Conservation (phyloP, 2,888 invertebrate genomes). For the Lithophane leautieri region DNA sequence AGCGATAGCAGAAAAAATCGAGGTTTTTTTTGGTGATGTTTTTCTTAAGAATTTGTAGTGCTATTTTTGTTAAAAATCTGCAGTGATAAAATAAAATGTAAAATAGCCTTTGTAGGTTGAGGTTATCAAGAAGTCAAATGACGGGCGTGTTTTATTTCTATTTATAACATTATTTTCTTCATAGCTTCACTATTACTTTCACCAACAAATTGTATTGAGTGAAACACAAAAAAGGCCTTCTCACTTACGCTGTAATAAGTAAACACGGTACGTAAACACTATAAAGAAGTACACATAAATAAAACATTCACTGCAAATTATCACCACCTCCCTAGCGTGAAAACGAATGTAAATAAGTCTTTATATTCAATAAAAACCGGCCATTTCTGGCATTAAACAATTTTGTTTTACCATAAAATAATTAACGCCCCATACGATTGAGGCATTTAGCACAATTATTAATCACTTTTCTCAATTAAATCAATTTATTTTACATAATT, state of each 20-base stretch:
- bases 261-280: constrained; percentile 15
- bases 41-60: neutral
- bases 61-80: neutral
- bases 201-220: neutral
- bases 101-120: neutral
- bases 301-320: constrained; percentile 51
- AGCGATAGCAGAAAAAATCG: constrained; percentile 71
- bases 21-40: neutral
- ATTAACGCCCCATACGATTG: constrained; percentile 63
- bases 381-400: constrained; percentile 63
- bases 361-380: constrained; percentile 60
- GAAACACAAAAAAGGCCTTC: constrained; percentile 14
- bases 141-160: neutral
- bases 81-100: neutral
- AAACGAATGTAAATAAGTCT: constrained; percentile 63
- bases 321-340: constrained; percentile 53
- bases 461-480: constrained; percentile 69
- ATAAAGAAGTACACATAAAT: constrained; percentile 43
- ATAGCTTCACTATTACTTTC: neutral
- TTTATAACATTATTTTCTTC: neutral
- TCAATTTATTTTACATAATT: constrained; percentile 68
- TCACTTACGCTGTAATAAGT: constrained; percentile 22
- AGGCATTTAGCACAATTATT: constrained; percentile 66
- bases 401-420: constrained; percentile 68
- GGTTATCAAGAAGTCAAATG: neutral